A percentile compares a stretch with the other conserved stretches of the same genome.
These are phyloP conservation scores for Zosterops hypoxanthus DNA, from an alignment of 2,113 vertebrate species.

Conservation along the genomic window DNA sequence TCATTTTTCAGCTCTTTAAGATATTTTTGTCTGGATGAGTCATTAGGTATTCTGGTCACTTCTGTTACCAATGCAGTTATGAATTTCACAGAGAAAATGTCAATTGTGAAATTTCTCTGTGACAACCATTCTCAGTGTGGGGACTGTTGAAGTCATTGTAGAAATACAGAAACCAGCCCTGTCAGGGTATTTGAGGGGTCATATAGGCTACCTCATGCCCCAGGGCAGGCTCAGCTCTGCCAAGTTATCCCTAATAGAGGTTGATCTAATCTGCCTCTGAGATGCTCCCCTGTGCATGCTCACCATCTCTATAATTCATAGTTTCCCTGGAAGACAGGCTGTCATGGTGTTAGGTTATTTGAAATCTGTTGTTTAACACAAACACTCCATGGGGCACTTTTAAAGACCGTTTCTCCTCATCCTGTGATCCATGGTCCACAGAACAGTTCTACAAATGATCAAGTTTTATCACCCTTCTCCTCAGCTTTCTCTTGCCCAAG, in stretches of 20 bases:
- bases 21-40: slow-evolving; percentile 48
- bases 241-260: not conserved
- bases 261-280: not conserved
- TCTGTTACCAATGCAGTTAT: not conserved
- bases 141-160: not conserved
- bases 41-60: slow-evolving; percentile 63
- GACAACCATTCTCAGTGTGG: not conserved
- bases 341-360: not conserved
- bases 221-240: not conserved
- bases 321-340: not conserved
- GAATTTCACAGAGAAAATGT: slow-evolving; percentile 29
- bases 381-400: not conserved
- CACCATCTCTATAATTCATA: accelerated
- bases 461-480: not conserved
- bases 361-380: not conserved
- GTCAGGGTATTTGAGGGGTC: not conserved
- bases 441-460: not conserved
- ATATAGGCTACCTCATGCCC: not conserved
- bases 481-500: not conserved
- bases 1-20: slow-evolving; percentile 27
- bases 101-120: not conserved
- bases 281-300: not conserved
- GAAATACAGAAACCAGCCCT: not conserved
- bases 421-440: not conserved
- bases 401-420: not conserved